These are phyloP conservation scores for Pollenia amentaria DNA, from an alignment of 2,888 invertebrate species.

Conservation along the genomic window DNA sequence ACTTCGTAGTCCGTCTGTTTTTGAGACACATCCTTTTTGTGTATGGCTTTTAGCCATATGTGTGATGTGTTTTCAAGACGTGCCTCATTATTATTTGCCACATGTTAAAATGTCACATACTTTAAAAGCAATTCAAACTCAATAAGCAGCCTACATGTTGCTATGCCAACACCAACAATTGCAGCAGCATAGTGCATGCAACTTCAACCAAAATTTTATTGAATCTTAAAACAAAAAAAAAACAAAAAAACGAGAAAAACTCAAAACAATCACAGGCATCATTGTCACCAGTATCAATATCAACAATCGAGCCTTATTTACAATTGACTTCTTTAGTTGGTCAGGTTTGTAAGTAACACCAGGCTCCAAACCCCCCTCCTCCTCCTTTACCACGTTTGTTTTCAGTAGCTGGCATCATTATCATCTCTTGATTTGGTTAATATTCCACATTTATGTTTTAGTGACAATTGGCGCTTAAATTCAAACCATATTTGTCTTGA, in stretches of 20 bases:
- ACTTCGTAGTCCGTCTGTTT: not conserved
- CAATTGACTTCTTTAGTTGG: conserved; percentile 36
- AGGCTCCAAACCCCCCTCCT: not conserved
- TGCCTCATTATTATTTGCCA: conserved; percentile 74
- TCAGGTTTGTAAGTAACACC: conserved; percentile 12
- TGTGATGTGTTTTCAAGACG: conserved; percentile 69
- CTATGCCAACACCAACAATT: conserved; percentile 57
- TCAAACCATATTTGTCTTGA: conserved; percentile 70
- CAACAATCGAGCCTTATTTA: conserved; percentile 22
- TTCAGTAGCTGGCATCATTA: not conserved
- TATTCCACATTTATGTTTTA: conserved; percentile 67
- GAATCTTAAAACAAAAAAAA: conserved; percentile 24
- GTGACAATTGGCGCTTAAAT: conserved; percentile 69
- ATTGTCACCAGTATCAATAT: conserved; percentile 65
- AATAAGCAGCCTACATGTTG: conserved; percentile 73
- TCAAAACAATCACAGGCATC: conserved; percentile 41
- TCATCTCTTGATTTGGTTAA: conserved; percentile 67
- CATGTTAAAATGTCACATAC: conserved; percentile 74
- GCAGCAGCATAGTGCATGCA: conserved; percentile 16
- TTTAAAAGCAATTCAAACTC: conserved; percentile 70
- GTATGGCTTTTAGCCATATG: conserved; percentile 66
- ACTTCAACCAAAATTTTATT: conserved; percentile 32
- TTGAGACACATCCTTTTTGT: conserved; percentile 50
- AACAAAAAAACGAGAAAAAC: conserved; percentile 26
- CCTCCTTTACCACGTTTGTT: not conserved